These are phyloP conservation scores for Phaenicophaeus curvirostris DNA, from an alignment of 2,797 vertebrate species.

Conservation along the genomic window DNA sequence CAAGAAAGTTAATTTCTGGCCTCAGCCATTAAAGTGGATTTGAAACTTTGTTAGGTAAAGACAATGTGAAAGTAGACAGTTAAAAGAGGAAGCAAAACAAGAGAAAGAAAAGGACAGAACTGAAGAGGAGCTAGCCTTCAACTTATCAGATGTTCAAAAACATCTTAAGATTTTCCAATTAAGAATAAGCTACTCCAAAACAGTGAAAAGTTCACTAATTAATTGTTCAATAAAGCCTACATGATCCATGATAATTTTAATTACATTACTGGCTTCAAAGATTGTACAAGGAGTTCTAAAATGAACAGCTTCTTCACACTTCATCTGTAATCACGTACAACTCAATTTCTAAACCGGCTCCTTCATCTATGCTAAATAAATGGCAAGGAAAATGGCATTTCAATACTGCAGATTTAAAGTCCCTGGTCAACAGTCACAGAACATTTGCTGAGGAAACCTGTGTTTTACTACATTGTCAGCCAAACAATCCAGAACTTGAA, in stretches of 20 bases:
- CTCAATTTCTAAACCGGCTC: background rate
- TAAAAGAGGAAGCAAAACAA: background rate
- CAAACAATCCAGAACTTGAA: background rate
- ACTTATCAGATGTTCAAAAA: background rate
- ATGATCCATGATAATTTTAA: background rate
- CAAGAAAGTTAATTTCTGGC: background rate
- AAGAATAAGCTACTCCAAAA: background rate
- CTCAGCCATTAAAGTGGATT: background rate
- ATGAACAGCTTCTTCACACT: slow-evolving; percentile 28
- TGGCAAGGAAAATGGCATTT: background rate
- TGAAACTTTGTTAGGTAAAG: background rate
- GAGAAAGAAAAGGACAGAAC: background rate
- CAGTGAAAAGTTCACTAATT: background rate
- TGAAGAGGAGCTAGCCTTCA: background rate
- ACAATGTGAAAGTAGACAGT: background rate
- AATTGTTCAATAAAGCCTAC: background rate
- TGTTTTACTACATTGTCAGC: background rate
- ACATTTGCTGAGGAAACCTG: background rate
- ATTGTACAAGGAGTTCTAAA: background rate
- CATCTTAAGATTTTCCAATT: background rate
- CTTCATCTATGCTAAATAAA: background rate
- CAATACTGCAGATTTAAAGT: background rate
- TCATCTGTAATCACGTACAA: background rate
- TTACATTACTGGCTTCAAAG: slow-evolving; percentile 28
- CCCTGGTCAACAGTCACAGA: background rate